Base-by-base conservation (phyloP, 2,888 invertebrate genomes). In the Camponotus fellah region DNA sequence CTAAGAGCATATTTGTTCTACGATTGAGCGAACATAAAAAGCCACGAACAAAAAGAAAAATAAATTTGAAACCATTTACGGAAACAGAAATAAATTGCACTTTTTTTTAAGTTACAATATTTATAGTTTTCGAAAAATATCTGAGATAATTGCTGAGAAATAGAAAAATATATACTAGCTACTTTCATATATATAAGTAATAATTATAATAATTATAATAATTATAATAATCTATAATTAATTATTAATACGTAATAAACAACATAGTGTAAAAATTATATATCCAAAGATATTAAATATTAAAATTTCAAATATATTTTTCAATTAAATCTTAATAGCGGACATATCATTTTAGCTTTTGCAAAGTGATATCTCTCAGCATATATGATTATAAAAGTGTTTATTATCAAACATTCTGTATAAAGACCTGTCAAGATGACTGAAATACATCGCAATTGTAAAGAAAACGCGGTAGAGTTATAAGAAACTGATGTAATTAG, bases 401-500 rank as follows among this genome's bases (percentile, higher is more conserved):
- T 10, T 58, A 43, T 76, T 65, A 53, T 17, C 40, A 5, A 77
- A 56, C 14, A 69, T n/a, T 34, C 14, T 43, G 17, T 32, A 21
- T 10, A 34, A 58, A 56, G 32, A 21, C 1, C 32, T 14, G 14
- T 4, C n/a, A 21, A 71, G 4, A 43, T 43, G 37, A 17, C 34
- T 14, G 43, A 71, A 58, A n/a, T 21, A 32, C 43, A 26, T 21
- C 32, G 40, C 14, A 32, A 3, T 60, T 32, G 64, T n/a, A 12
- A 77, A 26, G n/a, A 2, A 56, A 12, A 49, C 9, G 69, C 56
- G 43, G 71, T 21, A 69, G 6, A 9, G 34, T 71, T 79, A 46
- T 71, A 71, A 46, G 58, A 21, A 79, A 71, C 34, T 0, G 40
- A 53, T n/a, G 0, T 43, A 79, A 58, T 58, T 60, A 37, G 58